These are phyloP conservation scores for Marronus borbonicus DNA, from an alignment of 2,888 invertebrate genomes.

Conservation along the genomic window DNA sequence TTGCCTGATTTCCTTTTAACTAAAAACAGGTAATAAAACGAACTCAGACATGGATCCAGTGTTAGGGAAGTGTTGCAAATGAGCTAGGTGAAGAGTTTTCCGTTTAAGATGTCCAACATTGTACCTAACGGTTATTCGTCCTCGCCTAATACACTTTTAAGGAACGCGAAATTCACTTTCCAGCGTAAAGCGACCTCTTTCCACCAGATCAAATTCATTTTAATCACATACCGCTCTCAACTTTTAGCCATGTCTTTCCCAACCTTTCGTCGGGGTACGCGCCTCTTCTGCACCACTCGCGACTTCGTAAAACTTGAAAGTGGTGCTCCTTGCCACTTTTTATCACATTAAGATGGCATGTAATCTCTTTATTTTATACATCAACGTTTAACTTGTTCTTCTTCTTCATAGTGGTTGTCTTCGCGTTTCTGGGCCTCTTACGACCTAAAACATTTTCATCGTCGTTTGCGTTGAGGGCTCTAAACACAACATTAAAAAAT, in stretches of 20 bases:
- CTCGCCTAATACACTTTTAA: constrained; percentile 64
- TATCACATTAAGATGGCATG: constrained; percentile 66
- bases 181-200: constrained; percentile 56
- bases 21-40: too few relatives aligned
- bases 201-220: constrained; percentile 68
- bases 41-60: too few relatives aligned
- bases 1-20: too few relatives aligned
- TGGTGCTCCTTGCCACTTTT: constrained; percentile 62
- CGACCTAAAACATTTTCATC: constrained; percentile 17
- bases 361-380: constrained; percentile 59
- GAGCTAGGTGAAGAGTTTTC: too few relatives aligned
- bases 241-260: too few relatives aligned
- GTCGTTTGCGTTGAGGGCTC: constrained; percentile 15
- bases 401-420: background rate
- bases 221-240: constrained; percentile 63
- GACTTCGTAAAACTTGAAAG: constrained; percentile 52
- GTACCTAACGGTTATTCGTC: too few relatives aligned
- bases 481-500: constrained; percentile 47
- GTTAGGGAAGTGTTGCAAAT: too few relatives aligned
- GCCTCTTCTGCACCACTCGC: constrained; percentile 52
- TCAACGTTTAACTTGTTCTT: constrained; percentile 47
- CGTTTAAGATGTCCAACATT: too few relatives aligned
- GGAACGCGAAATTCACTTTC: constrained; percentile 63
- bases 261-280: too few relatives aligned
- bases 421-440: background rate